These are phyloP conservation scores for Mus pahari DNA, from an alignment of 2,113 vertebrate species.

Conservation along the genomic window DNA sequence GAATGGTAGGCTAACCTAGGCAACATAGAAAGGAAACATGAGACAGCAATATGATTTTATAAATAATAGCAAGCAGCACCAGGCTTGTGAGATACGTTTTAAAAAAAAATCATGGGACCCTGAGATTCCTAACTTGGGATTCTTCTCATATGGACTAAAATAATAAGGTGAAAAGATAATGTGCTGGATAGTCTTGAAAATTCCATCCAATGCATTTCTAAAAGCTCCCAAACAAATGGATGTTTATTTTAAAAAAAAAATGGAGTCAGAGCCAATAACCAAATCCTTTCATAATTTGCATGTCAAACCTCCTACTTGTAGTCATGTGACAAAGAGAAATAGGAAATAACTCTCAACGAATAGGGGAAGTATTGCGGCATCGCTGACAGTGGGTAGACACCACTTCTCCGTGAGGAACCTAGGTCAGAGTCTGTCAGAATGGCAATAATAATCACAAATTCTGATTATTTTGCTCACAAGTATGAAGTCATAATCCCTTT, in stretches of 20 bases:
- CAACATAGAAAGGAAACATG: neutral
- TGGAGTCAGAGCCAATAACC: slow-evolving; percentile 25
- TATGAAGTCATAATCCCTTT: neutral
- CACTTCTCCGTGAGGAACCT: neutral
- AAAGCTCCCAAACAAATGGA: slow-evolving; percentile 15
- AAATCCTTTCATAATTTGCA: slow-evolving; percentile 70
- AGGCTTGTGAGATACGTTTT: neutral
- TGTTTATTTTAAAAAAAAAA: slow-evolving; percentile 39
- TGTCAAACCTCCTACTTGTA: slow-evolving; percentile 20
- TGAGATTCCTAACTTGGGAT: neutral
- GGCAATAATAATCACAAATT: neutral
- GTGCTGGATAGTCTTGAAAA: neutral
- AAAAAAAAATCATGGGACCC: neutral
- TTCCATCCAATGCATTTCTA: neutral
- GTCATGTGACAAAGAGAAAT: slow-evolving; percentile 58
- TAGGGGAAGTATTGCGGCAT: neutral
- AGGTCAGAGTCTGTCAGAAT: neutral
- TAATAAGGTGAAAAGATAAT: neutral
- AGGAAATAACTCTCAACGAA: slow-evolving; percentile 46
- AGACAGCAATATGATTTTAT: neutral
- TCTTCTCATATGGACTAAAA: neutral
- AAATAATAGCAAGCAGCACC: neutral
- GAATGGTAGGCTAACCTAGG: neutral
- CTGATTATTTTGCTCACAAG: fast-evolving
- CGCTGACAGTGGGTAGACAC: neutral